These are phyloP conservation scores for Dicycla oo DNA, from an alignment of 2,888 invertebrate species.

Conservation along the genomic window DNA sequence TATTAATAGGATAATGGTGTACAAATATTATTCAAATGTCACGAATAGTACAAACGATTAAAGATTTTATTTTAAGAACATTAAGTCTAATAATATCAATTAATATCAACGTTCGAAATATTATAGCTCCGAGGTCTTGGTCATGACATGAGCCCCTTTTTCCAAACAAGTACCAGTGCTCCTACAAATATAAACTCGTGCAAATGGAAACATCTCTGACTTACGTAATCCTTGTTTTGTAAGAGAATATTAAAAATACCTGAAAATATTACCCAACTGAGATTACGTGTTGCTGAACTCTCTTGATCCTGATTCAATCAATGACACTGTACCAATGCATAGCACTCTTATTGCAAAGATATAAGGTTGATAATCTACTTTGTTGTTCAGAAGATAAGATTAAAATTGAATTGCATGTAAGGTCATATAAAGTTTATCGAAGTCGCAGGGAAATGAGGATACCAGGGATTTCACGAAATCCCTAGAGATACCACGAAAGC, in stretches of 20 bases:
- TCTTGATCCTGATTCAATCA: conserved; percentile 49
- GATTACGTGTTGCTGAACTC: conserved; percentile 46
- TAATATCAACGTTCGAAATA: no score
- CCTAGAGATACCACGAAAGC: no score
- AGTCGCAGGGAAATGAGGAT: no score
- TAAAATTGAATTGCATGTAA: conserved; percentile 10
- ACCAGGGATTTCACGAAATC: no score
- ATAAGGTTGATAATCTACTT: conserved; percentile 38
- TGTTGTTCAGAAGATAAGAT: rapidly evolving
- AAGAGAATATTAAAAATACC: conserved; percentile 28
- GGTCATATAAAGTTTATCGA: conserved; percentile 27
- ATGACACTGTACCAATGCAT: conserved; percentile 39
- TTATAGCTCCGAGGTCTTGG: background rate
- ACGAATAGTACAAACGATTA: no score
- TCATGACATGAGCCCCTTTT: background rate
- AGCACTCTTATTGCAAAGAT: conserved; percentile 16
- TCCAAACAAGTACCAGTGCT: background rate
- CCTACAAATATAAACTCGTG: background rate
- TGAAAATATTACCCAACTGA: conserved; percentile 38
- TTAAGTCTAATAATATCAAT: background rate
- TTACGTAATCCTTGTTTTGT: conserved; percentile 31
- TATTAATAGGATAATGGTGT: no score
- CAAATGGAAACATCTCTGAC: background rate
- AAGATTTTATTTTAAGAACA: background rate
- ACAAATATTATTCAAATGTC: no score